Percentiles rank a stretch among this genome's conserved stretches.
phyloP scores from a whole-genome alignment of 2,888 invertebrate genomes.

The Melitaea athalia region DNA sequence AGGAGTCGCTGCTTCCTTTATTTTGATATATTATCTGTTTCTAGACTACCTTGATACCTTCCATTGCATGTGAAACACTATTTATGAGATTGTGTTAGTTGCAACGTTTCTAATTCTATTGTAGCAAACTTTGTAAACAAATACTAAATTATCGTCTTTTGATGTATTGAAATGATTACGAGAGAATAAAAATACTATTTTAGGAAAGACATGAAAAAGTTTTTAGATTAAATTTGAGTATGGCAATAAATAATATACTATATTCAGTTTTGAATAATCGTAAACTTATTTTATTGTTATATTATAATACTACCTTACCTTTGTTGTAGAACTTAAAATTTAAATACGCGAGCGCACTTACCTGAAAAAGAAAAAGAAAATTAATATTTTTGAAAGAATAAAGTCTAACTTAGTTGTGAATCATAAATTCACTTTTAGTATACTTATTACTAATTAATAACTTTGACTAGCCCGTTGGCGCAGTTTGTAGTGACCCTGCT shows the following conservation, averaged over 20 bases:
- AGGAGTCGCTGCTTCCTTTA: slow-evolving; percentile 16
- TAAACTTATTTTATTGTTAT: not conserved
- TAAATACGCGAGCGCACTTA: not conserved
- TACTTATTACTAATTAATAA: too few species aligned
- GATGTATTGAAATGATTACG: too few species aligned
- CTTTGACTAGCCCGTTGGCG: too few species aligned
- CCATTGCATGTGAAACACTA: slow-evolving; percentile 5
- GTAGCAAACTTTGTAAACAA: not conserved
- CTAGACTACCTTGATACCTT: not conserved
- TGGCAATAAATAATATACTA: too few species aligned
- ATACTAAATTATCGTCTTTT: not conserved
- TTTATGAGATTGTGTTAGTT: not conserved
- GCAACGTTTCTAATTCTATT: not conserved
- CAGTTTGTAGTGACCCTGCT: too few species aligned
- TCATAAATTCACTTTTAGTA: not conserved
- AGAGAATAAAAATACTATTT: too few species aligned
- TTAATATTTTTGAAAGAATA: not conserved
- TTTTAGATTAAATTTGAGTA: too few species aligned
- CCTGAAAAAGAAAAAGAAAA: not conserved
- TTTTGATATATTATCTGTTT: slow-evolving; percentile 20
- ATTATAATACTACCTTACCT: not conserved
- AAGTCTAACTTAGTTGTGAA: not conserved
- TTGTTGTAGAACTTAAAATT: not conserved
- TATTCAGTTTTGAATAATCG: too few species aligned
- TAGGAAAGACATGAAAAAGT: too few species aligned